phyloP scores from a whole-genome alignment of 2,797 vertebrate species.

The Myotis vivesi region DNA sequence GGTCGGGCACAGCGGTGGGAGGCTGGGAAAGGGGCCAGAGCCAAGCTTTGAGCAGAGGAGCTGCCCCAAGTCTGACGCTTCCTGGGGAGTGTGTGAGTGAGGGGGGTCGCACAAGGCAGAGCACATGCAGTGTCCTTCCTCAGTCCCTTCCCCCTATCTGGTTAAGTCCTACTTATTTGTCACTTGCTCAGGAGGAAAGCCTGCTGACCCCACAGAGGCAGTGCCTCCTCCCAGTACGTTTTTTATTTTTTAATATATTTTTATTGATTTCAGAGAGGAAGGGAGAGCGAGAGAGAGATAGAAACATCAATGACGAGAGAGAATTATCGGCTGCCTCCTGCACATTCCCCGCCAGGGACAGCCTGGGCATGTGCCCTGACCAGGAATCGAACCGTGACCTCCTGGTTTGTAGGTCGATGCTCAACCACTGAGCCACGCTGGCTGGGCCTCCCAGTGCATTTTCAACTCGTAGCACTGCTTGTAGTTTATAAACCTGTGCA shows the following conservation, averaged over 20 bases:
- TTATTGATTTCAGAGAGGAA: no score
- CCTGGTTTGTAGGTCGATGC: no score
- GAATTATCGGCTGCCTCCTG: no score
- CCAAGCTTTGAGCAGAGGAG: not conserved
- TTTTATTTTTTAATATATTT: not conserved
- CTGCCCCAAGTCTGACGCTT: not conserved
- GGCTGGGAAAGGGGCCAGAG: not conserved
- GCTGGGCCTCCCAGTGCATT: not conserved
- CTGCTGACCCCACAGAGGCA: not conserved
- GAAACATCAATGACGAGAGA: no score
- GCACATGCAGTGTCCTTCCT: fast-evolving
- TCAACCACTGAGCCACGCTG: no score
- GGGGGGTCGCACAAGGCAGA: not conserved
- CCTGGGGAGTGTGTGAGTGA: not conserved
- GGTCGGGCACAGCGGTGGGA: not conserved
- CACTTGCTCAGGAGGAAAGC: not conserved
- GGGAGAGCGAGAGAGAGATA: no score
- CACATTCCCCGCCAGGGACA: no score
- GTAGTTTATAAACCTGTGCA: fast-evolving
- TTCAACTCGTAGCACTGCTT: not conserved
- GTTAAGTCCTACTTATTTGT: not conserved
- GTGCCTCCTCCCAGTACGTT: not conserved
- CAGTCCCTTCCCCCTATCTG: not conserved
- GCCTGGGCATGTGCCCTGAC: no score
- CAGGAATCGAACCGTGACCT: no score